Conservation (phyloP, 2,888 invertebrate genomes). For the Drosophila rubida region DNA sequence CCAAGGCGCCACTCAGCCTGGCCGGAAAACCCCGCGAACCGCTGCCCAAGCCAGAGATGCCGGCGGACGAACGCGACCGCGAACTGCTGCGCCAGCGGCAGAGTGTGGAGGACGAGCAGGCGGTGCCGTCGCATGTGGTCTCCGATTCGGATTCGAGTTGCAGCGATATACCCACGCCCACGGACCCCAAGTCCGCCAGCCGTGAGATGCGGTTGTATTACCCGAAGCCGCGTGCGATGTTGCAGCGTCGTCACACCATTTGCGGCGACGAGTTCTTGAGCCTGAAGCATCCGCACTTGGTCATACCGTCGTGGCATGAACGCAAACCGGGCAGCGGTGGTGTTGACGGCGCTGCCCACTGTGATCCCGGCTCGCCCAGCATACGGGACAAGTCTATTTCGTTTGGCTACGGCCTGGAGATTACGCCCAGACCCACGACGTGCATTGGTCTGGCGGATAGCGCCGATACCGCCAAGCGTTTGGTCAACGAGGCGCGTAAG, state of each 20-base stretch:
- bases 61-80: neutral
- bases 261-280: slow-evolving; percentile 91
- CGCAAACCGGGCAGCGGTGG: slow-evolving; percentile 86
- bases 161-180: slow-evolving; percentile 87
- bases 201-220: slow-evolving; percentile 88
- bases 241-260: slow-evolving; percentile 94
- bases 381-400: slow-evolving; percentile 91
- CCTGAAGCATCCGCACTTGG: slow-evolving; percentile 79
- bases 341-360: slow-evolving; percentile 37
- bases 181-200: slow-evolving; percentile 81
- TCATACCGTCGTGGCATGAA: slow-evolving; percentile 90
- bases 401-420: slow-evolving; percentile 90
- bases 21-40: slow-evolving; percentile 9
- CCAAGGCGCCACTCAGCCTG: slow-evolving; percentile 28
- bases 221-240: slow-evolving; percentile 90
- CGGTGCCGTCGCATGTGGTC: slow-evolving; percentile 31
- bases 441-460: slow-evolving; percentile 86
- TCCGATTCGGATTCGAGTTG: slow-evolving; percentile 86
- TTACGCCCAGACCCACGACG: slow-evolving; percentile 89
- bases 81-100: neutral
- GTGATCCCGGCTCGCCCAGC: slow-evolving; percentile 86
- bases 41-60: slow-evolving; percentile 3
- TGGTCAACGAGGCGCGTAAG: slow-evolving; percentile 68
- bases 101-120: neutral
- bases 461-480: slow-evolving; percentile 56